Evolutionary conservation across 92 coral and sea anemone genomes (phyloP).

Genomic region (Porites lobata): DNA sequence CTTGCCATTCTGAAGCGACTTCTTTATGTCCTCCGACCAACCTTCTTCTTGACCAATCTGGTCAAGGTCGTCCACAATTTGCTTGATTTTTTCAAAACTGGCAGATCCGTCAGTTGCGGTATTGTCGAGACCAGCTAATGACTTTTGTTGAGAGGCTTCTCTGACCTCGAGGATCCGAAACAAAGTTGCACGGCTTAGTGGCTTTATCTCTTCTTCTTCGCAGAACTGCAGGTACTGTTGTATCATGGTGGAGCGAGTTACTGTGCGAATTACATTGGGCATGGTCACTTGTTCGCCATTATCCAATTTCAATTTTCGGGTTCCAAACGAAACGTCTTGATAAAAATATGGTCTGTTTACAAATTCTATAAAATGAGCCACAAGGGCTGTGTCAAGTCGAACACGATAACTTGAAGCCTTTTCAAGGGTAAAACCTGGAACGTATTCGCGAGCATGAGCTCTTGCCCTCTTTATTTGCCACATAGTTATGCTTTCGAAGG

Average conservation of each 20-base stretch:
- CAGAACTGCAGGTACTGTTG: constrained; percentile 65
- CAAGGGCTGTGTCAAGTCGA: neutral
- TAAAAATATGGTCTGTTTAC: constrained; percentile 61
- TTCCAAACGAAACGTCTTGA: constrained; percentile 34
- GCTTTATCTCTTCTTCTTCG: constrained; percentile 48
- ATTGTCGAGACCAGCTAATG: no score
- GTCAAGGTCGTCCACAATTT: no score
- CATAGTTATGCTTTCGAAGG: no score
- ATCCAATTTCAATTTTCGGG: constrained; percentile 61
- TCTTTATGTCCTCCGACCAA: constrained; percentile 33
- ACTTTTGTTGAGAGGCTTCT: no score
- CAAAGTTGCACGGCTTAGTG: constrained; percentile 62
- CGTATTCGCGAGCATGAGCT: no score
- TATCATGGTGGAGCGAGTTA: constrained; percentile 73
- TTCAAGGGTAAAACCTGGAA: no score
- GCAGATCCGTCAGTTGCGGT: constrained; percentile 69
- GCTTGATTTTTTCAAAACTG: constrained; percentile 37
- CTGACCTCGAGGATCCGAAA: constrained; percentile 29
- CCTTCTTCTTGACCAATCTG: constrained; percentile 22
- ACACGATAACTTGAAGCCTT: no score
- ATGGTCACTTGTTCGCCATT: constrained; percentile 62
- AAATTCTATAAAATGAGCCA: constrained; percentile 69
- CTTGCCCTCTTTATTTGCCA: no score
- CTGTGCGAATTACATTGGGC: constrained; percentile 76
- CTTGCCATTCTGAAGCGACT: no score